A percentile compares a stretch with the other conserved stretches of the same genome.
phyloP scores from a whole-genome alignment of 2,888 invertebrate species.

The Allacma fusca region DNA sequence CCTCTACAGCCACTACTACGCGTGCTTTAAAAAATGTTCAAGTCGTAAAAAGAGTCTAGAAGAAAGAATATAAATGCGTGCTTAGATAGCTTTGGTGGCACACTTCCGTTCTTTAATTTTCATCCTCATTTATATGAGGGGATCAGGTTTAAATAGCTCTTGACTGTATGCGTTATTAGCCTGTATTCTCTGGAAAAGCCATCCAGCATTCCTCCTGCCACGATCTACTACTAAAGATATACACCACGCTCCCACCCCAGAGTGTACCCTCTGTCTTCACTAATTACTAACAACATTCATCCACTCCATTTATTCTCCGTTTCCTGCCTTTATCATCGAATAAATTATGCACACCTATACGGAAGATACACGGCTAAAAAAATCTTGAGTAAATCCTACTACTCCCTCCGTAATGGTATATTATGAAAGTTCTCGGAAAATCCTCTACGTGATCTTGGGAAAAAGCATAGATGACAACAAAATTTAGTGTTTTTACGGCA shows the following conservation, averaged over 20 bases:
- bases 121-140: constrained; percentile 50
- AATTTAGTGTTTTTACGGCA: no score
- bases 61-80: constrained; percentile 45
- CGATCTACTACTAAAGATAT: constrained; percentile 32
- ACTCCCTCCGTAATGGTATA: no score
- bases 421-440: no score
- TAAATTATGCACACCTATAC: constrained; percentile 19
- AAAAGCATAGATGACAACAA: no score
- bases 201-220: constrained; percentile 38
- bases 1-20: not conserved
- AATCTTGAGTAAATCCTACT: not conserved
- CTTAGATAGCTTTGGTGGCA: constrained; percentile 48
- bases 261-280: constrained; percentile 28
- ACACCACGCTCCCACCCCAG: constrained; percentile 30
- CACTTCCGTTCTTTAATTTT: constrained; percentile 60
- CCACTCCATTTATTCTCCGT: constrained; percentile 27
- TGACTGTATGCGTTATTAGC: constrained; percentile 30
- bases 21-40: constrained; percentile 26
- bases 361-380: not conserved
- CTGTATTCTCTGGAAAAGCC: constrained; percentile 32
- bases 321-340: constrained; percentile 34
- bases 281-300: constrained; percentile 36
- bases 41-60: constrained; percentile 36
- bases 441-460: no score
- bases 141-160: constrained; percentile 54